phyloP scores from a whole-genome alignment of 2,888 invertebrate genomes.

The Prosopocoilus inquinatus region DNA sequence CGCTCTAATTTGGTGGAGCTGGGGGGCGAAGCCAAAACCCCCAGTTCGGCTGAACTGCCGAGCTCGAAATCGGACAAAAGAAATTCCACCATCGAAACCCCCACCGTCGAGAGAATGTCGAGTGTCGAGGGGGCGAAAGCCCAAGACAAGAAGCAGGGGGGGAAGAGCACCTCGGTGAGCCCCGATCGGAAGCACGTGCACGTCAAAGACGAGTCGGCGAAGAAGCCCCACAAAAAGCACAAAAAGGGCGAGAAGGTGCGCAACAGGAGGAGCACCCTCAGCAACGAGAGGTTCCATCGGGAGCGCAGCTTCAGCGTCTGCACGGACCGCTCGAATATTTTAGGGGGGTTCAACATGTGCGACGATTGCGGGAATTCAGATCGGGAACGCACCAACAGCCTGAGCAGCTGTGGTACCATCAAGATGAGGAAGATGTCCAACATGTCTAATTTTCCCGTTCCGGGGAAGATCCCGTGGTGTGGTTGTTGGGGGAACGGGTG shows the following conservation, averaged over 20 bases:
- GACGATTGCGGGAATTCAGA: conserved; percentile 54
- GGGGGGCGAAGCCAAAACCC: conserved; percentile 39
- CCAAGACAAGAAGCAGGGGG: conserved; percentile 28
- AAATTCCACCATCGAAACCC: conserved; percentile 24
- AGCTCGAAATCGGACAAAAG: conserved; percentile 19
- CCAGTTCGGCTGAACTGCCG: conserved; percentile 30
- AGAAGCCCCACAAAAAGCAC: conserved; percentile 46
- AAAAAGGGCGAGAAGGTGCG: conserved; percentile 38
- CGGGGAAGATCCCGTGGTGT: conserved; percentile 76
- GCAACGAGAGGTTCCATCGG: conserved; percentile 34
- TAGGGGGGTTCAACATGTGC: conserved; percentile 32
- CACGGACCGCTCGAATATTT: conserved; percentile 46
- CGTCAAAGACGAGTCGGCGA: conserved; percentile 38
- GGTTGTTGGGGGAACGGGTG: conserved; percentile 85
- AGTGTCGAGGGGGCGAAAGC: conserved; percentile 10
- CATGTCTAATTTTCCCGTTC: conserved; percentile 58
- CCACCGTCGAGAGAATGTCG: conserved; percentile 9
- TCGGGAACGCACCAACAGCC: conserved; percentile 65
- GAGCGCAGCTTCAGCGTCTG: conserved; percentile 49
- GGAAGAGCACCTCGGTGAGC: conserved; percentile 45
- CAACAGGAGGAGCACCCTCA: conserved; percentile 32
- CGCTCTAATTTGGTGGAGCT: conserved; percentile 18
- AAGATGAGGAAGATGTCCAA: conserved; percentile 64
- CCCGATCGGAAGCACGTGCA: conserved; percentile 48
- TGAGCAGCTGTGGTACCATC: conserved; percentile 62